phyloP scores from a whole-genome alignment of 2,888 invertebrate species.

The Onthophagus sagittarius region DNA sequence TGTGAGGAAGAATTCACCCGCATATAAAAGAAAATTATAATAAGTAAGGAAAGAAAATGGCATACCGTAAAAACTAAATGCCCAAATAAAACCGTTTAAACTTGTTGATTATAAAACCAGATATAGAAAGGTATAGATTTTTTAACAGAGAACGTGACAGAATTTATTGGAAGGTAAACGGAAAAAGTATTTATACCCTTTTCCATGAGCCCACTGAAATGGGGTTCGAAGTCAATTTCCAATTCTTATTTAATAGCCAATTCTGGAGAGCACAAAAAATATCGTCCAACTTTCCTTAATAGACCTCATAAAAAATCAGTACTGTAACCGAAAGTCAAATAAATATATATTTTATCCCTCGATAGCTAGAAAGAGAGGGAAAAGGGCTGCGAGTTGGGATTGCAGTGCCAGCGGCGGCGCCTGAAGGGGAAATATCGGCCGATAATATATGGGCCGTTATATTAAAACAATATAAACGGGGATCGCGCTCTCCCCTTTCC shows the following conservation, averaged over 20 bases:
- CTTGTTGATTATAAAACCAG: no score
- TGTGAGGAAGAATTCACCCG: no score
- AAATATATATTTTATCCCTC: background rate
- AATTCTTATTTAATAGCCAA: background rate
- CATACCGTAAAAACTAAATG: no score
- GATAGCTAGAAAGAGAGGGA: background rate
- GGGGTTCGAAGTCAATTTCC: background rate
- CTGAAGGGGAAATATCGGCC: conserved; percentile 5
- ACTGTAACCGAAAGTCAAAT: background rate
- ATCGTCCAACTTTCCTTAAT: background rate
- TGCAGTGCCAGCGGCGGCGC: background rate
- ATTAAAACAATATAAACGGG: conserved; percentile 28
- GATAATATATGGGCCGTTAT: conserved; percentile 23
- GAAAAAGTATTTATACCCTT: background rate
- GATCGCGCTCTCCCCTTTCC: conserved; percentile 27
- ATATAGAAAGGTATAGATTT: no score
- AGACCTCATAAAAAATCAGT: background rate
- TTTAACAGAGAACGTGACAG: no score
- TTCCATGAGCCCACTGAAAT: background rate
- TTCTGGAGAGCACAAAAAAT: background rate
- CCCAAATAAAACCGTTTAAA: no score
- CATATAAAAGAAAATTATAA: no score
- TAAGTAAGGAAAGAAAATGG: no score
- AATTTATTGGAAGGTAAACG: background rate
- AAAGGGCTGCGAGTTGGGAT: background rate